Evolutionary conservation across 1,140 invertebrate genomes (phyloP), one percentile per base, ranked within the genome.

Genomic region (Macrobrachium rosenbergii): DNA sequence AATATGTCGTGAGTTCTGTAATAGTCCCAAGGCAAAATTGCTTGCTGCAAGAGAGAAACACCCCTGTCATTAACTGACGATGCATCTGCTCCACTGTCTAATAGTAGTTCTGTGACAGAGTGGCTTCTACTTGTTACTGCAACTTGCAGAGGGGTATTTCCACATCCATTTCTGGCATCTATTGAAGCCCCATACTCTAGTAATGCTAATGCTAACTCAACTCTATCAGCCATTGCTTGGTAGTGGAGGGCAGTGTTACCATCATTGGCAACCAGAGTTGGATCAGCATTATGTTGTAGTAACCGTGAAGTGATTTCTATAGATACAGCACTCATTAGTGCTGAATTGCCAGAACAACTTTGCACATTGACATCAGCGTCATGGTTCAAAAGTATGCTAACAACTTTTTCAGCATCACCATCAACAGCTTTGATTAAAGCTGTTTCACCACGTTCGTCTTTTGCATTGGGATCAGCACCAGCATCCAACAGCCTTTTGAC

Each of bases 361-460:
- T 63, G 21, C 28, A 63, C 64, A 73, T 89, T 83, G n/a, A 88
- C 87, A 45, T 84, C 64, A 12, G 82, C 82, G 7, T 69, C 83
- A n/a, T 69, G 69, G 7, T 81, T 59, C 10, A 89, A 43, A 17
- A 89, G 67, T 12, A 77, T 67, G 23, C 76, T 28, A 5, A 89
- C 76, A 21, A 88, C 87, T 52, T 72, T 58, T 10, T 69, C 82
- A 17, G 78, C 83, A 45, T 88, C 83, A 21, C 81, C 72, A 76
- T 88, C 72, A 2, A 87, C 77, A 12, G 89, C 86, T 69, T 89
- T 89, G 14, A 89, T 88, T n/a, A 89, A 73, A 10, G 89, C 89
- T 1, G 89, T 89, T n/a, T 89, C 87, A 2, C 89, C 89, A 14
- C 59, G 62, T 17, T 21, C 28, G 59, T 89, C 89, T 43, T 21